phyloP scores from a whole-genome alignment of 2,888 invertebrate genomes.

The Cyaniris semiargus region DNA sequence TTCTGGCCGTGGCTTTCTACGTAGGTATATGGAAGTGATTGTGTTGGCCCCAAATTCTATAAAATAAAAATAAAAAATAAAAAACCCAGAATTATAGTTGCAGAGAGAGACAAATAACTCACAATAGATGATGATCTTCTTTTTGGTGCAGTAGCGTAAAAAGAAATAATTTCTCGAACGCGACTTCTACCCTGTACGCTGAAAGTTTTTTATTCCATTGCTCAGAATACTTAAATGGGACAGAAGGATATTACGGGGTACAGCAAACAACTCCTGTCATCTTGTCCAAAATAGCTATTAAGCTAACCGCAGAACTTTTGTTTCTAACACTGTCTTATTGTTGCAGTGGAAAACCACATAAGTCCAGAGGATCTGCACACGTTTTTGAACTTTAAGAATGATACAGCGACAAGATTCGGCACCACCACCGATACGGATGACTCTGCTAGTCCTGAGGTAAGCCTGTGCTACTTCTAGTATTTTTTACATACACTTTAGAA shows the following conservation, averaged over 20 bases:
- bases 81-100: too few species aligned
- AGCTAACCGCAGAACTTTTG: neutral
- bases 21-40: neutral
- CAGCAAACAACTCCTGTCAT: too few species aligned
- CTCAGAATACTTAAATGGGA: too few species aligned
- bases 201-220: too few species aligned
- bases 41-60: neutral
- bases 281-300: neutral
- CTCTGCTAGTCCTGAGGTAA: slow-evolving; percentile 40
- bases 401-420: slow-evolving; percentile 37
- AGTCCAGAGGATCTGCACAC: slow-evolving; percentile 67
- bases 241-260: too few species aligned
- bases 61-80: too few species aligned
- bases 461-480: neutral
- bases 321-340: slow-evolving; percentile 32
- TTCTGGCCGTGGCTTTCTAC: neutral
- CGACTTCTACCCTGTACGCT: too few species aligned
- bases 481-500: too few species aligned
- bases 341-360: slow-evolving; percentile 70
- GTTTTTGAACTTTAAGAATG: slow-evolving; percentile 49
- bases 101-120: too few species aligned
- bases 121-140: too few species aligned
- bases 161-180: too few species aligned
- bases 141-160: too few species aligned
- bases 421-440: slow-evolving; percentile 43